Percentiles rank a stretch among this genome's conserved stretches.
Conservation (phyloP, 2,888 invertebrate species). For the Deladenus siricidicola region DNA sequence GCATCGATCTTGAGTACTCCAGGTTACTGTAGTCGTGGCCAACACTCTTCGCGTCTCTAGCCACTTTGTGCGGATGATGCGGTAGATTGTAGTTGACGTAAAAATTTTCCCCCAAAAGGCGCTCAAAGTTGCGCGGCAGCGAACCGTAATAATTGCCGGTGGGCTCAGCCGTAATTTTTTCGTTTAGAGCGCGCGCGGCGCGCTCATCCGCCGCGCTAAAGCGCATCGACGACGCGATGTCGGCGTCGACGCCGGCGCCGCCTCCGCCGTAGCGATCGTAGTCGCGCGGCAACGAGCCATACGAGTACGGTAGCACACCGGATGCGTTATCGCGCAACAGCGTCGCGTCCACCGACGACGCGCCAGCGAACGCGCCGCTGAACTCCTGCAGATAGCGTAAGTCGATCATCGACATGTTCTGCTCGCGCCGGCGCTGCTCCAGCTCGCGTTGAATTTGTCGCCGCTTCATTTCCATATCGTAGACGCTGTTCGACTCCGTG, state of each 20-base stretch:
- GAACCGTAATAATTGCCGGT: constrained; percentile 42
- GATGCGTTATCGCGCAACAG: too few species aligned
- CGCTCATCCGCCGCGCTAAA: not conserved
- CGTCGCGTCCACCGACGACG: too few species aligned
- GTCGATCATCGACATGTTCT: constrained; percentile 46
- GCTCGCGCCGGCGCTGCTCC: constrained; percentile 58
- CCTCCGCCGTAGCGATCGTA: constrained; percentile 39
- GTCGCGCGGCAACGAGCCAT: constrained; percentile 50
- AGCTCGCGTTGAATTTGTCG: constrained; percentile 61
- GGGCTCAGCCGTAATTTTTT: not conserved
- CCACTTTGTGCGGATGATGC: constrained; percentile 26
- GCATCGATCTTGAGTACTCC: not conserved
- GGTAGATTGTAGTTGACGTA: too few species aligned
- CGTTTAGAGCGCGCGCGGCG: not conserved
- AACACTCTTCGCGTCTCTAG: constrained; percentile 1
- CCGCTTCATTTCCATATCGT: constrained; percentile 61
- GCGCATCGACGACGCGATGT: not conserved
- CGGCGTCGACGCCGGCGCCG: not conserved
- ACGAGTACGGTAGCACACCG: too few species aligned
- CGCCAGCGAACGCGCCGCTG: too few species aligned
- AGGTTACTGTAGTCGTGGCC: not conserved
- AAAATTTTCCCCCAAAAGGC: constrained; percentile 27
- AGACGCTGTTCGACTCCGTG: constrained; percentile 56
- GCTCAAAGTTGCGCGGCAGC: constrained; percentile 49
- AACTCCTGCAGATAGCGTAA: constrained; percentile 23